phyloP scores from a whole-genome alignment of 2,888 invertebrate genomes.

The Tenthredo scrophulariae region DNA sequence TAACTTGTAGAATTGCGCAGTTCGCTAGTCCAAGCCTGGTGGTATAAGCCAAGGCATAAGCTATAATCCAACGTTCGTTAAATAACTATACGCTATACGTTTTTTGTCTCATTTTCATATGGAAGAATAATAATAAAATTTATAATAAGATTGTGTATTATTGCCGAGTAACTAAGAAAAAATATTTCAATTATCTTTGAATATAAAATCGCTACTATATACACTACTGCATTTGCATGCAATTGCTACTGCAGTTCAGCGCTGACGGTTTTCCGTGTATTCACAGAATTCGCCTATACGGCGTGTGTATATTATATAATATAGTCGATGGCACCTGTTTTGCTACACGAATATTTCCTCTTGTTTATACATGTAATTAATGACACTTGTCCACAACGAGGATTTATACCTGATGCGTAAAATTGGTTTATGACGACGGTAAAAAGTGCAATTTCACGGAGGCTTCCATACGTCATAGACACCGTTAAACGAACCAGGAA shows the following conservation, averaged over 20 bases:
- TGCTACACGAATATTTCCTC: background rate
- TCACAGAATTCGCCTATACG: background rate
- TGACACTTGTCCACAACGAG: slow-evolving; percentile 20
- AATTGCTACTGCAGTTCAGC: background rate
- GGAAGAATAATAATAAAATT: background rate
- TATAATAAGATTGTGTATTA: background rate
- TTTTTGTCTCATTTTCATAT: background rate
- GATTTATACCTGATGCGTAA: slow-evolving; percentile 39
- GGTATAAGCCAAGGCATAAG: too few relatives aligned
- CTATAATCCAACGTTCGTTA: too few relatives aligned
- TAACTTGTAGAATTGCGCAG: slow-evolving; percentile 11
- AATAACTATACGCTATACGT: background rate
- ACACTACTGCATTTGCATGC: background rate
- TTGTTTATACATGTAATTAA: slow-evolving; percentile 39
- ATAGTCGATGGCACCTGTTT: background rate
- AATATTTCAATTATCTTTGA: slow-evolving; percentile 28
- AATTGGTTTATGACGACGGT: slow-evolving; percentile 31
- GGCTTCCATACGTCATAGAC: background rate
- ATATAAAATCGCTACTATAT: slow-evolving; percentile 2
- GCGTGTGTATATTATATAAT: background rate
- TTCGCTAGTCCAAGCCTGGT: background rate
- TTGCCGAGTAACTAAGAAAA: background rate
- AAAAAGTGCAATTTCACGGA: slow-evolving; percentile 46
- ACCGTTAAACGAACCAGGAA: slow-evolving; percentile 20
- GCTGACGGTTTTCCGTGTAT: background rate